Evolutionary conservation across 2,113 vertebrate species (phyloP), one percentile per base, ranked within the genome.

Genomic region (Forbesichthys papilliferus): DNA sequence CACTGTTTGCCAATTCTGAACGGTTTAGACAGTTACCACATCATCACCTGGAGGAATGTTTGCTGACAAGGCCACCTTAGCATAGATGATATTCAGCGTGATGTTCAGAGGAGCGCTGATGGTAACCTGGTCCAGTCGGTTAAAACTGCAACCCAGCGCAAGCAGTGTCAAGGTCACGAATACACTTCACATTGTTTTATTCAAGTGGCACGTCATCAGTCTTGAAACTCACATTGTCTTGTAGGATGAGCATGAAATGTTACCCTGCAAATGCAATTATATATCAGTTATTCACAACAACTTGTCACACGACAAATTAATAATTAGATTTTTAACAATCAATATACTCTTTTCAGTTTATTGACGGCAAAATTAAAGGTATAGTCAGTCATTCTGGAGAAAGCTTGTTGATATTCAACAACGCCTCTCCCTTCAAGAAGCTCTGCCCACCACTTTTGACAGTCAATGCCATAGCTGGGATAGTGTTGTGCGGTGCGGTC

Each of bases 201-300:
- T 11, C 9, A 20, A 34, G 12, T 9, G 4, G 54, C 14, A 18
- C 20, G 62, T 52, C 11, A 7, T 53, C 16, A 51, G 27, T 27
- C 7, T 20, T 14, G 62, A 27, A 0, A 2, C 90, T 86, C 48
- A 91, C 90, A 91, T 74, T 9, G n/a, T 71, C 81, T 33, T 85
- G 84, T 78, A 87, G 14, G 78, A 59, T 9, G 82, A 73, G 54
- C 90, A 91, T 51, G 84, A 76, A 12, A 91, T 46, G 47, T 79
- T 81, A 51, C 13, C 78, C 84, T 89, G 61, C 1, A 66, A 68
- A 71, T 46, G 49, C 16, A 54, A 65, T 34, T 64, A 78, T 14
- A 11, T 70, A 13, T 53, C 3, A 18, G n/a, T 67, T 14, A 11
- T 47, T 9, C 10, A 11, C 55, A 42, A 42, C 7, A 8, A 6